Base-by-base conservation (phyloP, 1,140 invertebrate genomes). In the Drosophila auraria region DNA sequence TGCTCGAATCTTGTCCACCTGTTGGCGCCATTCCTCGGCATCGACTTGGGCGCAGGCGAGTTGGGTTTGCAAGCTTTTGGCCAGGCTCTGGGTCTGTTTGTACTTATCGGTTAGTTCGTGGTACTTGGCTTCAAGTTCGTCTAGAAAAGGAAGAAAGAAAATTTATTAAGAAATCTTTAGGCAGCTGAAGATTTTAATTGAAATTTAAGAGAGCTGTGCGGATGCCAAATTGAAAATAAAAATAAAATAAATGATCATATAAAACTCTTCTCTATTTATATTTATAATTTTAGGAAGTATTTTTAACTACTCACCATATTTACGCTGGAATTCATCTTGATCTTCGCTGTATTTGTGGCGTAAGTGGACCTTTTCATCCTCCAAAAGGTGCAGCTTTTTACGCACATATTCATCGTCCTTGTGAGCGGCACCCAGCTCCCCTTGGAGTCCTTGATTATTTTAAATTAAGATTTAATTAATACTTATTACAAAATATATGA, bases 361-460 rank as follows among this genome's bases (percentile, higher is more conserved):
- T 62, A 93, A 92, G 30, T 80, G 82, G 5, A 93, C 83, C 36
- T 95, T 91, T 66, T 95, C 95, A 61, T 94, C 93, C 82, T 95
- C 94, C 38, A 95, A 90, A 60, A 93, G 91, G 73, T 93, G 94
- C 12, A 95, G 93, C 73, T 93, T 94, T 57, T 93, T 93, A 49
- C 94, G 91, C 44, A 94, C 93, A 63, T 87, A 93, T 38, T 95
- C 94, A 60, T 94, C 93, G 86, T 95, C 95, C 77, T 94, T 94
- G 54, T 94, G 92, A 5, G 94, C 94, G 11, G 94, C 93, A 73
- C 91, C 92, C 17, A 95, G 83, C 92, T 95, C 95, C 3, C 94
- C 91, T 82, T 95, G 94, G 20, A 95, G 89, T 78, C 94, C 95
- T 95, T 27, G 0, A 47, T 44, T 6, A 2, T 3, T 15, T 27